These are phyloP conservation scores for Conomelus anceps DNA, from an alignment of 2,888 invertebrate genomes.

Conservation along the genomic window DNA sequence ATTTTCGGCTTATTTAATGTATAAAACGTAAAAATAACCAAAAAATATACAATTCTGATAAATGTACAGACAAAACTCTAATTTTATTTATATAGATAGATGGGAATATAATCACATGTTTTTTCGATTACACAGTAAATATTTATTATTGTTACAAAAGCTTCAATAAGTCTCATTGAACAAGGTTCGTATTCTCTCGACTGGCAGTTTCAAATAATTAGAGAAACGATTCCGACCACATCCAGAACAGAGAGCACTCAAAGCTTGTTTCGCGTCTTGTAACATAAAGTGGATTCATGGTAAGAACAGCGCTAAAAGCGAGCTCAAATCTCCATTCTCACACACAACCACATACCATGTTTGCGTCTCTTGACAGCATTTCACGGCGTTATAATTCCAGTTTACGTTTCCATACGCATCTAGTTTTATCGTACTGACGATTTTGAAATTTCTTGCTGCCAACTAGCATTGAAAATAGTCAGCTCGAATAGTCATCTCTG, in stretches of 20 bases:
- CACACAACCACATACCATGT: neutral
- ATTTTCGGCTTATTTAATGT: no score
- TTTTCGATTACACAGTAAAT: no score
- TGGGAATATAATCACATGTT: no score
- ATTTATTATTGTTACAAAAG: no score
- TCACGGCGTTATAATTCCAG: neutral
- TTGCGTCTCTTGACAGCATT: neutral
- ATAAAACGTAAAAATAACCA: no score
- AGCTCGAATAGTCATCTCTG: neutral
- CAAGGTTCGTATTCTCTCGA: no score
- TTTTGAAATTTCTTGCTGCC: neutral
- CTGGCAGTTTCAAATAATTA: no score
- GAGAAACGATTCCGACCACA: no score
- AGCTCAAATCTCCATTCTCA: neutral
- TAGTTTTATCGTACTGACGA: neutral
- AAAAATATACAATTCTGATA: no score
- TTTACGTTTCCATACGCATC: neutral
- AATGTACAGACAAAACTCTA: no score
- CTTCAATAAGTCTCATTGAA: no score
- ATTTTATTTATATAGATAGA: no score
- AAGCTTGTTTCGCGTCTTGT: neutral
- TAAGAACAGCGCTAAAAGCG: neutral
- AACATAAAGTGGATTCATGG: neutral
- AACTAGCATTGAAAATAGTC: neutral
- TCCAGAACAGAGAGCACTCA: neutral